Conservation (phyloP, 2,113 vertebrate genomes). For the Corythoichthys haematopterus region DNA sequence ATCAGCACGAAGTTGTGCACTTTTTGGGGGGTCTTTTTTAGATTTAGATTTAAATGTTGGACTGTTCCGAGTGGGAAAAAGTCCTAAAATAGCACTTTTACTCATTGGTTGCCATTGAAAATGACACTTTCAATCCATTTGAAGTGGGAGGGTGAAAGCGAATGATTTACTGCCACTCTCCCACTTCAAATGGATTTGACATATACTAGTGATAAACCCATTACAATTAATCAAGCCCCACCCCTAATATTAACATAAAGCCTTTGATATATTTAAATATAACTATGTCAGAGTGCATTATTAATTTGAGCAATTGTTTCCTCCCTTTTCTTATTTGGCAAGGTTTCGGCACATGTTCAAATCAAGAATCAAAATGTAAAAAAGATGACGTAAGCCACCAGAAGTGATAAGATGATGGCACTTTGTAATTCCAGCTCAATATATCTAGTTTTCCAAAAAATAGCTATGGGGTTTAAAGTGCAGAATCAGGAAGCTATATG, state of each 20-base stretch:
- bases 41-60: too few relatives aligned
- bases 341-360: slow-evolving; percentile 25
- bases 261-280: slow-evolving; percentile 20
- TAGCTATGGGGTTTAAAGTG: slow-evolving; percentile 30
- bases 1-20: too few relatives aligned
- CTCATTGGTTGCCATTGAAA: too few relatives aligned
- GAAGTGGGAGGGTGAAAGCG: too few relatives aligned
- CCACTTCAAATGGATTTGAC: too few relatives aligned
- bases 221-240: too few relatives aligned
- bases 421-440: slow-evolving; percentile 20
- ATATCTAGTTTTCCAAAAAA: not conserved
- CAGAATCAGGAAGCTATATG: slow-evolving; percentile 23
- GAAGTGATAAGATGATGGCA: slow-evolving; percentile 38
- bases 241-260: slow-evolving; percentile 30
- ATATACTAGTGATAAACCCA: too few relatives aligned
- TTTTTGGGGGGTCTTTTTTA: too few relatives aligned
- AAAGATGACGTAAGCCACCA: slow-evolving; percentile 16
- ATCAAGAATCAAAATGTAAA: not conserved
- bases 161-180: too few relatives aligned
- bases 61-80: too few relatives aligned
- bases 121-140: too few relatives aligned
- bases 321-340: slow-evolving; percentile 56
- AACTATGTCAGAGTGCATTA: slow-evolving; percentile 30
- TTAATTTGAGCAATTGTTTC: slow-evolving; percentile 1
- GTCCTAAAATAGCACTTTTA: too few relatives aligned